Evolutionary conservation across 2,797 vertebrate species (phyloP).

Genomic region (Aplochiton taeniatus): DNA sequence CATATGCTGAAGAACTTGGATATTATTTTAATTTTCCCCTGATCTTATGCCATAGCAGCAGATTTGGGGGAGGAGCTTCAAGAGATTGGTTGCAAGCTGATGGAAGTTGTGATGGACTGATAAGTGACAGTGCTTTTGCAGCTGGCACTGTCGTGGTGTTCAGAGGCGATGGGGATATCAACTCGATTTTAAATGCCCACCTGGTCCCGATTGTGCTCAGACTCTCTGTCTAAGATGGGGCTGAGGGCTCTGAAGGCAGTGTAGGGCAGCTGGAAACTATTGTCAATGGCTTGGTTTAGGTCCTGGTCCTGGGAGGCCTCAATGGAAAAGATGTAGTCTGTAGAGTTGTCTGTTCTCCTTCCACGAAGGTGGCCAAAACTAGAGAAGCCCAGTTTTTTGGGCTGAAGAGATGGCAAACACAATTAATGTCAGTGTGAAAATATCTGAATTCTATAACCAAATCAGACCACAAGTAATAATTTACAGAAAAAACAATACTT

Average conservation of each 20-base stretch:
- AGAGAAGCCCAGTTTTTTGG: constrained; percentile 93
- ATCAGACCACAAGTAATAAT: no score
- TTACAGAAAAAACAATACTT: no score
- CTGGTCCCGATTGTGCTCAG: constrained; percentile 82
- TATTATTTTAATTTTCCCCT: no score
- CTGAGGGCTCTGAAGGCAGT: constrained; percentile 79
- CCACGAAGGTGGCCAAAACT: constrained; percentile 90
- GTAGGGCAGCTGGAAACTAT: constrained; percentile 78
- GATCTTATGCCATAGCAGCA: no score
- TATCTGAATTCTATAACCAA: no score
- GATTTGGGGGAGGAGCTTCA: no score
- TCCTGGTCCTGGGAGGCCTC: constrained; percentile 59
- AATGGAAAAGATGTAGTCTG: constrained; percentile 90
- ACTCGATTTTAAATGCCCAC: constrained; percentile 74
- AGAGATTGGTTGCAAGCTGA: constrained; percentile 71
- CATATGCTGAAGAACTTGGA: no score
- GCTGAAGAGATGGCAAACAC: constrained; percentile 70
- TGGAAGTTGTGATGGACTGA: constrained; percentile 59
- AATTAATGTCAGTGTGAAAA: background rate
- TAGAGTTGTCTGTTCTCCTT: constrained; percentile 88
- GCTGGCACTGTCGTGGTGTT: constrained; percentile 3
- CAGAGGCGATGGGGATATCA: constrained; percentile 61
- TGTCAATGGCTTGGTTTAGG: constrained; percentile 42
- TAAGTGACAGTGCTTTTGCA: constrained; percentile 16
- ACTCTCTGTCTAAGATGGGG: constrained; percentile 79